A percentile compares a stretch with the other conserved stretches of the same genome.
Evolutionary conservation across 2,113 vertebrate genomes (phyloP).

Genomic region (Syngnathus floridae): DNA sequence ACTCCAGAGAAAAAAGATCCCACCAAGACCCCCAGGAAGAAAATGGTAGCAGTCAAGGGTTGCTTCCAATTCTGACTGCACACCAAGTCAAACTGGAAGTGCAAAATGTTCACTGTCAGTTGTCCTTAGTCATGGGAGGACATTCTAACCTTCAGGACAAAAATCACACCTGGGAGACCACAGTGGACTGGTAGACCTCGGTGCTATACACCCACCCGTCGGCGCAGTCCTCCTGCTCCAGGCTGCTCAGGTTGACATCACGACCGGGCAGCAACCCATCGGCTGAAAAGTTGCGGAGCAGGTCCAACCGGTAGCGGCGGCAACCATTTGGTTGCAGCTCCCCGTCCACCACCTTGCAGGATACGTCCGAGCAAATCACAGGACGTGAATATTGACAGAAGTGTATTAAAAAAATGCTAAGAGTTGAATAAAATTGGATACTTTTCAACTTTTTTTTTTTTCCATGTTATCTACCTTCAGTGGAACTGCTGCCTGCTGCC

Average conservation of each 20-base stretch:
- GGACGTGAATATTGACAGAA: neutral
- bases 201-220: conserved; percentile 70
- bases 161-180: conserved; percentile 57
- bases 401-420: too few relatives aligned
- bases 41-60: conserved; percentile 76
- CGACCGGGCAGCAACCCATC: conserved; percentile 30
- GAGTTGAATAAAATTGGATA: too few relatives aligned
- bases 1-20: conserved; percentile 84
- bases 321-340: conserved; percentile 48
- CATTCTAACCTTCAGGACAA: too few relatives aligned
- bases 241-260: conserved; percentile 53
- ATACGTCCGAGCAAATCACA: neutral
- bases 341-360: conserved; percentile 42
- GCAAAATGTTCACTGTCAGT: neutral
- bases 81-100: conserved; percentile 82
- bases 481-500: conserved; percentile 50
- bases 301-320: conserved; percentile 62
- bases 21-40: conserved; percentile 77
- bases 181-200: conserved; percentile 60
- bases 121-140: too few relatives aligned
- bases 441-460: neutral
- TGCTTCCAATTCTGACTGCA: conserved; percentile 82
- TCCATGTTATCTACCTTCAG: conserved; percentile 22
- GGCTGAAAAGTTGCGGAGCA: conserved; percentile 56
- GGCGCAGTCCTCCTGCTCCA: conserved; percentile 56